Evolutionary conservation across 2,888 invertebrate genomes (phyloP), one percentile per base, ranked within the genome.

Genomic region (Orchestes rusci): DNA sequence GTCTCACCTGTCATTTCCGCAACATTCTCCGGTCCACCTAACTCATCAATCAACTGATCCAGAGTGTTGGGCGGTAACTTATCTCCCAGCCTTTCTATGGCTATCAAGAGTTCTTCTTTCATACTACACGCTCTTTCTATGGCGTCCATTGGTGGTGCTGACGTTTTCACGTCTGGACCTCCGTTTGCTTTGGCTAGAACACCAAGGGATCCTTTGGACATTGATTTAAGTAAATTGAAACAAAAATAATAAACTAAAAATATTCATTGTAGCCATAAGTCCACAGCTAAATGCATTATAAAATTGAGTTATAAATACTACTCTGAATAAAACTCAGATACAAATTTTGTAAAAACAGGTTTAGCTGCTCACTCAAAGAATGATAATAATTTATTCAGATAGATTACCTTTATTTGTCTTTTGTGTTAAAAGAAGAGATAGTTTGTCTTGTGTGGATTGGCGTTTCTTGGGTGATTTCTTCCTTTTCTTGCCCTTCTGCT

Each of bases 11-110:
- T 99, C 99, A 99, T 99, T 80, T 99, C 97, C 0, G 99, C 97
- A 0, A 99, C 99, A 70, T 91, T 90, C 56, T 95, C 93, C 0
- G 96, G 90, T 1, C 99, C 99, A 35, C 99, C 99, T 7, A 99
- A 77, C 64, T 95, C 93, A 69, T 99, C 97, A 52, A 99, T 97
- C 8, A 99, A 75, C 67, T 99, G 95, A 75, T 99, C 99, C 32
- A 99, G 73, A 1, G 99, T 96, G 70, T 99, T 99, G 28, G 96
- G 89, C 4, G 99, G 99, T 54, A 99, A 72, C 16, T 79, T 76
- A 1, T 85, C 82, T 3, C 95, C 96, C 31, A 63, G 48, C 17
- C 76, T 72, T 66, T 97, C 95, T 45, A 99, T 84, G 62, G 81
- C 79, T 51, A 77, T 75, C 52, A 99, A 68, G 29, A 99, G 72